These are phyloP conservation scores for Camelus dromedarius DNA, from an alignment of 2,113 vertebrate species.

Conservation along the genomic window DNA sequence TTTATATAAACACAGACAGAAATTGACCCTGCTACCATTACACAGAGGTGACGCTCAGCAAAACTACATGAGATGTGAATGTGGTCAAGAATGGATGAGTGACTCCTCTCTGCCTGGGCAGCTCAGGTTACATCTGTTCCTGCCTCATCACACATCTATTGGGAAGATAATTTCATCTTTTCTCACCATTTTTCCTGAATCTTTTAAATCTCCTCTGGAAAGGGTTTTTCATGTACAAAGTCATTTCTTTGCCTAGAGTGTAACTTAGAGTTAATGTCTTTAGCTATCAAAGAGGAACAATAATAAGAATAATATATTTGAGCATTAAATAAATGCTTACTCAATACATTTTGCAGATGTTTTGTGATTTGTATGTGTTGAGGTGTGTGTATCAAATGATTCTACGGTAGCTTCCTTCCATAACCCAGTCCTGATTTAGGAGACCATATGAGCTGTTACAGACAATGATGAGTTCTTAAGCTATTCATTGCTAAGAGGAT, in stretches of 20 bases:
- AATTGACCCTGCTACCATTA: not conserved
- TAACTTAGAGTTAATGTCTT: not conserved
- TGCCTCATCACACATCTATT: rapidly evolving
- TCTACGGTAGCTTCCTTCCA: not conserved
- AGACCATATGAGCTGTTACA: not conserved
- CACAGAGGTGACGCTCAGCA: not conserved
- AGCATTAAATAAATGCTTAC: not conserved
- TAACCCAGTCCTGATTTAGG: not conserved
- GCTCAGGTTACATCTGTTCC: not conserved
- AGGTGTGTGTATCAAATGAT: not conserved
- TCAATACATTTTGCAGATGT: not conserved
- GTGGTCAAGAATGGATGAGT: not conserved
- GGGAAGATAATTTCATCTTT: not conserved
- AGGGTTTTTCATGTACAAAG: not conserved
- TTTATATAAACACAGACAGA: not conserved
- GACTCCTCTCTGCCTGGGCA: not conserved
- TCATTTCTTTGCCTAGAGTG: not conserved
- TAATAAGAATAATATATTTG: not conserved
- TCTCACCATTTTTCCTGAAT: not conserved
- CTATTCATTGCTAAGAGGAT: not conserved
- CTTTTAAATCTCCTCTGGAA: not conserved
- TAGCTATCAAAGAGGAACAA: not conserved
- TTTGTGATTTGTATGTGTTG: not conserved
- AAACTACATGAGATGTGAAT: not conserved
- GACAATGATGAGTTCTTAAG: not conserved